Percentiles rank a stretch among this genome's conserved stretches.
Conservation (phyloP, 2,888 invertebrate species). For the Palloptera scutellata region DNA sequence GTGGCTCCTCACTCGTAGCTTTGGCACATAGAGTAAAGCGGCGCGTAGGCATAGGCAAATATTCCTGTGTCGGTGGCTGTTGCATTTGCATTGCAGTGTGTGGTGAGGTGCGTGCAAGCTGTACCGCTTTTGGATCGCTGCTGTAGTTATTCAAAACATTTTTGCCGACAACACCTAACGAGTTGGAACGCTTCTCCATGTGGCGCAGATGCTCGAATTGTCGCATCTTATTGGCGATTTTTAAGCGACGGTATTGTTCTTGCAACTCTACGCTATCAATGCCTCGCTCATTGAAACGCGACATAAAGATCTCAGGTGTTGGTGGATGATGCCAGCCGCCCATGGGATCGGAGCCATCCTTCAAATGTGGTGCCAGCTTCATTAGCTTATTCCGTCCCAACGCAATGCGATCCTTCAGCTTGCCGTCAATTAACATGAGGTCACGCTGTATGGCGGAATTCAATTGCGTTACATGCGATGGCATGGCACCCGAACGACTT, state of each 20-base stretch:
- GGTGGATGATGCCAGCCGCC: conserved; percentile 37
- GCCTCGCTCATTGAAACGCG: conserved; percentile 24
- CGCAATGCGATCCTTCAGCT: conserved; percentile 34
- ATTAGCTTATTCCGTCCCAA: conserved; percentile 11
- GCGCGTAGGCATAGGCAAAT: background rate
- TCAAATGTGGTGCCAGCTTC: background rate
- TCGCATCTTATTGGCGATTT: conserved; percentile 20
- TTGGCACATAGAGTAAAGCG: background rate
- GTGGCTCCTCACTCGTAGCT: background rate
- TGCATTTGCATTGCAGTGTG: background rate
- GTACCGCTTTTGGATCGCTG: background rate
- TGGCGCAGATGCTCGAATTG: conserved; percentile 20
- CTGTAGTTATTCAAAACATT: conserved; percentile 9
- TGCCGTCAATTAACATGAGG: conserved; percentile 37
- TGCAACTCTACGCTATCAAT: conserved; percentile 28
- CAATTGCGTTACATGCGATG: conserved; percentile 34
- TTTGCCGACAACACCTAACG: conserved; percentile 7
- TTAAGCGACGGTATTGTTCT: conserved; percentile 32
- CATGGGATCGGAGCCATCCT: conserved; percentile 16
- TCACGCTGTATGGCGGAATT: conserved; percentile 38
- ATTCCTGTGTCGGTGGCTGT: conserved; percentile 1
- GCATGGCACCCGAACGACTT: conserved; percentile 26
- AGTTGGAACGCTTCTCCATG: background rate
- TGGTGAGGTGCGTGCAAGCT: background rate
- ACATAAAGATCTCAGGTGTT: conserved; percentile 23